These are phyloP conservation scores for Diceros bicornis DNA, from an alignment of 2,797 vertebrate genomes.

Conservation along the genomic window DNA sequence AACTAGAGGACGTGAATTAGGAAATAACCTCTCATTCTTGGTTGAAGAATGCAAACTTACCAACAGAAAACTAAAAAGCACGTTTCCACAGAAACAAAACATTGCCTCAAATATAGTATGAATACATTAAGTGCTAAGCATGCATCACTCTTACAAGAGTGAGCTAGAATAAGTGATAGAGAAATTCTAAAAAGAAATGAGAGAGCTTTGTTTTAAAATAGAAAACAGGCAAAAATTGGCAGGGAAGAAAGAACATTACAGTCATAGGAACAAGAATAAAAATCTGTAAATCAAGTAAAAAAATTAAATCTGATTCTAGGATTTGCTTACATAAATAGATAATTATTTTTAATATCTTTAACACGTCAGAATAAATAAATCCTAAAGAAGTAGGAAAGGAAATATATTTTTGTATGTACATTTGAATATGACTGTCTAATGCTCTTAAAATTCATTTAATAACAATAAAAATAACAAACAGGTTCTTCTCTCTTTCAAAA, in stretches of 20 bases:
- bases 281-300: constrained; percentile 33
- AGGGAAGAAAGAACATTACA: neutral
- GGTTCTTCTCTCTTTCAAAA: constrained; percentile 51
- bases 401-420: neutral
- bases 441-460: constrained; percentile 48
- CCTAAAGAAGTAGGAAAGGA: constrained; percentile 25
- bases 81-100: constrained; percentile 33
- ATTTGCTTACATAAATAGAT: constrained; percentile 5
- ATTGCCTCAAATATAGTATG: neutral
- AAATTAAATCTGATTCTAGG: neutral
- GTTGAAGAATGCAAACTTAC: neutral
- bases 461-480: constrained; percentile 56
- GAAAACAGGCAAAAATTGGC: neutral
- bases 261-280: neutral
- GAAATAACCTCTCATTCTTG: neutral
- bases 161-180: neutral
- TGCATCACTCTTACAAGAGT: neutral
- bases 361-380: neutral
- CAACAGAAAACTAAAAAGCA: constrained; percentile 13
- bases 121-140: neutral
- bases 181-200: neutral
- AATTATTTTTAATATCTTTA: constrained; percentile 64
- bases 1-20: neutral
- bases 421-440: neutral
- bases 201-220: neutral